Evolutionary conservation across 2,797 vertebrate genomes (phyloP), one percentile per base, ranked within the genome.

Genomic region (Micropoecilia bifurca): DNA sequence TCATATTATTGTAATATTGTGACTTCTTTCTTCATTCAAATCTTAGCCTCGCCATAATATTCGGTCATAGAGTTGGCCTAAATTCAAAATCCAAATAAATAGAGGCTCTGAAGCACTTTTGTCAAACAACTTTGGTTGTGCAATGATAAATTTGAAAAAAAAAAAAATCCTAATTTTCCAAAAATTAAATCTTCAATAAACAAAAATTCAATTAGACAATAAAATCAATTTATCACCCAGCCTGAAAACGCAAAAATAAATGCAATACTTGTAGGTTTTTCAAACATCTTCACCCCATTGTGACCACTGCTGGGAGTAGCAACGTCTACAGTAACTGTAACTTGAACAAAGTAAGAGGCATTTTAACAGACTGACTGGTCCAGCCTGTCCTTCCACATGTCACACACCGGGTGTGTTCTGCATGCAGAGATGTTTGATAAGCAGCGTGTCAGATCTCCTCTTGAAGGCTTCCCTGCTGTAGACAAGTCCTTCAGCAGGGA

Each of bases 401-500:
- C 41, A 46, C n/a, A 45, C 43, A 71, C 46, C 36, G 13, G 59
- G 25, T 45, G 48, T n/a, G 20, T 76, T 55, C 77, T 47, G 73
- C 4, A 77, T 25, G 20, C 50, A 83, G n/a, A 83, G 14, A 43
- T 79, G 2, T 25, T 77, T 39, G 41, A 77, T 82, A 59, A 78
- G 22, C 61, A 39, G 55, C 48, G 10, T 3, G 48, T 82, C 55
- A 61, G 81, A 69, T 71, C 43, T 74, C 39, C 68, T 30, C 25
- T 46, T 28, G 6, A 28, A 71, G 1, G 41, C 16, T n/a, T 71
- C 43, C 68, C 13, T 68, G 75, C 71, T 14, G 41, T 66, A 74
- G 76, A 81, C 74, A 85, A 78, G 71, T 82, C 41, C 72, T 84
- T 83, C 82, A 85, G 77, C 50, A 48, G 83, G 85, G 85, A 90